Base-by-base conservation (phyloP, 2,113 vertebrate genomes). In the Petrocephalus zakoni region DNA sequence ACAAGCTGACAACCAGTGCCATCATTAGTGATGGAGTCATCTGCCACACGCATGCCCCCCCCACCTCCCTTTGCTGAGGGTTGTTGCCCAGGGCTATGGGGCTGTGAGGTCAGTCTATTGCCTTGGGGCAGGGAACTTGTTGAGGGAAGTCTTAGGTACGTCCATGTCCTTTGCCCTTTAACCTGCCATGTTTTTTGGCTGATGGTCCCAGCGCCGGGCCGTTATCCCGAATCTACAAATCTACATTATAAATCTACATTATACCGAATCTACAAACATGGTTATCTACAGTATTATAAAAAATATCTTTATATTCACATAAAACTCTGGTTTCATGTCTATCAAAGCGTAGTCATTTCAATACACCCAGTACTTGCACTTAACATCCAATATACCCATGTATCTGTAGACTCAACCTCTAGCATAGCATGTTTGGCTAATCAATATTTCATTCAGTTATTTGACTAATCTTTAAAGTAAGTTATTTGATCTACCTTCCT, bases 1-100 rank as follows among this genome's bases (percentile, higher is more conserved):
- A 90, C 89, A 93, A 92, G 92, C 90, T 92, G 94, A 93, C 93
- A 93, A 90, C 90, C 91, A 51, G 90, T 92, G 92, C 94, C 94
- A 94, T 95, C 94, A 94, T 95, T 95, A 94, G 93, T 91, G 85
- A 51, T 91, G 87, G 90, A 92, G 91, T 91, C 91, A 91, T 90
- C 91, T 21, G 91, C 53, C 93, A 87, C 88, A 90, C 87, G 91
- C 91, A 53, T 88, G 21, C 29, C 64, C 56, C 93, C 90, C 91
- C 92, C 92, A 92, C 93, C 17, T 91, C 90, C 92, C 90, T 92
- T 90, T 92, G 93, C 93, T 93, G 93, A 9, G 92, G 94, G 92
- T 94, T 93, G 91, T 93, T 93, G 95, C 95, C 94, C 92, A 89
- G 51, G 91, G 91, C 89, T 85, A 87, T 56, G 75, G 52, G 47